Percentiles rank a stretch among this genome's conserved stretches.
Evolutionary conservation across 2,113 vertebrate genomes (phyloP).

Genomic region (Acanthochromis polyacanthus): DNA sequence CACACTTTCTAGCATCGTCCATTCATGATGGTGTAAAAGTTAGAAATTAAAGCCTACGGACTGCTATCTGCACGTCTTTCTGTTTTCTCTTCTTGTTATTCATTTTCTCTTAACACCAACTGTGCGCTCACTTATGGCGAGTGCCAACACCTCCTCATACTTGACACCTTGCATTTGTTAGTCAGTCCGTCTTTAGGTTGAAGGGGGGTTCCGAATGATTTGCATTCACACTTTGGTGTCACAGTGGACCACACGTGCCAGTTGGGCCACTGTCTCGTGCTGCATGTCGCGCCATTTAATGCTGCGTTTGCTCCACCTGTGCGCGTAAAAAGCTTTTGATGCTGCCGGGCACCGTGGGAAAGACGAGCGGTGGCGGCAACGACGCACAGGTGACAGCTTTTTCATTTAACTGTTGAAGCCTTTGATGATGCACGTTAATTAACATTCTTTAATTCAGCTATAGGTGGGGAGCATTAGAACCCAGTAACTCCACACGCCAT

Average conservation of each 20-base stretch:
- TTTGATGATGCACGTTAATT: background rate
- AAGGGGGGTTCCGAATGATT: background rate
- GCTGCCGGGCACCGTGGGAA: constrained; percentile 43
- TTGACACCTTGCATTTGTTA: constrained; percentile 44
- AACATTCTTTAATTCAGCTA: background rate
- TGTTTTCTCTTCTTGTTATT: background rate
- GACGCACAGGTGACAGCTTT: constrained; percentile 10
- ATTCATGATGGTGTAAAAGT: background rate
- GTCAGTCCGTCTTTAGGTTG: background rate
- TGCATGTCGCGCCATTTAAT: constrained; percentile 12
- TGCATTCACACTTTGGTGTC: constrained; percentile 38
- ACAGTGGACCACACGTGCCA: constrained; percentile 53
- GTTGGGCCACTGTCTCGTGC: constrained; percentile 56
- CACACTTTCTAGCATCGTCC: background rate
- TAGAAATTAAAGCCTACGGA: background rate
- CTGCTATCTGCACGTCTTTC: background rate
- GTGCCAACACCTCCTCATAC: background rate
- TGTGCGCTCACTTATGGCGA: background rate
- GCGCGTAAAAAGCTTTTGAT: constrained; percentile 28
- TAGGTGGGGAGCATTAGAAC: background rate
- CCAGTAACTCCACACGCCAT: background rate
- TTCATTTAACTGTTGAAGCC: background rate
- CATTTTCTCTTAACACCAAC: too few relatives aligned
- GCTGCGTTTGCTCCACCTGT: constrained; percentile 16
- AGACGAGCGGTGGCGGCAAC: background rate